A percentile compares a stretch with the other conserved stretches of the same genome.
Conservation (phyloP, 2,797 vertebrate species). For the Chanos chanos region DNA sequence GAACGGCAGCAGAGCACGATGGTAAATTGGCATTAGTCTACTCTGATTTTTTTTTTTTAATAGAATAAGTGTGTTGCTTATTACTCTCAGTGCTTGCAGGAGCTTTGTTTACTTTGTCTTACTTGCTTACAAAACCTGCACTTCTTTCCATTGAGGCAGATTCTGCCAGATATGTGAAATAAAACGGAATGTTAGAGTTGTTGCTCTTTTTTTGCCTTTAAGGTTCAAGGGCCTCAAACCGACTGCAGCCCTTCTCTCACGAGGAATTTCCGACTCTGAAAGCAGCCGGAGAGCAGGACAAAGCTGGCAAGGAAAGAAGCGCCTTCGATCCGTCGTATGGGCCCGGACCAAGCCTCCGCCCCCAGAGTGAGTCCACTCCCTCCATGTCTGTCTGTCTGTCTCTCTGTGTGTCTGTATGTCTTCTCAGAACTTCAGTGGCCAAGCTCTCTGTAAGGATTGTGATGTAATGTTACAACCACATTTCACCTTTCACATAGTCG, state of each 20-base stretch:
- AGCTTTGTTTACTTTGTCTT: too few relatives aligned
- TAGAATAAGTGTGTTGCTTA: too few relatives aligned
- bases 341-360: slow-evolving; percentile 89
- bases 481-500: too few relatives aligned
- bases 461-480: too few relatives aligned
- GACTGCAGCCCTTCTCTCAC: slow-evolving; percentile 99
- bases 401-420: too few relatives aligned
- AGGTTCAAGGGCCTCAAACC: slow-evolving; percentile 99
- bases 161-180: too few relatives aligned
- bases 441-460: too few relatives aligned
- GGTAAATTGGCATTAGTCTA: slow-evolving; percentile 70
- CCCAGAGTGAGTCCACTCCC: slow-evolving; percentile 71
- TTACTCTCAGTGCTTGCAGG: too few relatives aligned
- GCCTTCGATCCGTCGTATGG: slow-evolving; percentile 99
- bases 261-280: slow-evolving; percentile 99
- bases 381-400: too few relatives aligned
- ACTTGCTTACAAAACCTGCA: too few relatives aligned
- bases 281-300: slow-evolving; percentile 99
- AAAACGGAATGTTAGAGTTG: slow-evolving; percentile 11
- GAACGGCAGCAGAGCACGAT: slow-evolving; percentile 97
- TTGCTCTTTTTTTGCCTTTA: neutral
- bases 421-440: too few relatives aligned
- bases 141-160: too few relatives aligned
- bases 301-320: slow-evolving; percentile 99
- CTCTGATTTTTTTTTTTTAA: neutral